Evolutionary conservation across 2,888 invertebrate species (phyloP).

Genomic region (Andrena praecox): DNA sequence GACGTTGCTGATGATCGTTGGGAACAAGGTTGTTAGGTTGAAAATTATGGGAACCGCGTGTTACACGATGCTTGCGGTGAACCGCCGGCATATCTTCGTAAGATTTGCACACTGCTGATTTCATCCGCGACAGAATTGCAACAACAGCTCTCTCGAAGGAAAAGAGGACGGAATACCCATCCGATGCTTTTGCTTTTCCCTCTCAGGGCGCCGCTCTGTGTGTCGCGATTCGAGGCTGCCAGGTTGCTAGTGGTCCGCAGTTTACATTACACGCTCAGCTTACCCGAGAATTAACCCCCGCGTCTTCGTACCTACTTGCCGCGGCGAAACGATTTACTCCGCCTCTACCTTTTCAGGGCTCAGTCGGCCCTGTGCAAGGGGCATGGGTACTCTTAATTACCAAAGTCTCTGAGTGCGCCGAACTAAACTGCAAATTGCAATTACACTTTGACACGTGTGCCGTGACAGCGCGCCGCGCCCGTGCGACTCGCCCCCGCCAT

Average conservation of each 20-base stretch:
- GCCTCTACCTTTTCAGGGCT: not conserved
- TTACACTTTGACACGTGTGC: slow-evolving; percentile 75
- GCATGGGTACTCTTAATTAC: slow-evolving; percentile 59
- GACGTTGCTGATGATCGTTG: not conserved
- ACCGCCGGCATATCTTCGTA: too few relatives aligned
- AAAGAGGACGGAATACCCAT: too few relatives aligned
- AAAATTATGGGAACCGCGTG: slow-evolving; percentile 22
- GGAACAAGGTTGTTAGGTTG: slow-evolving; percentile 3
- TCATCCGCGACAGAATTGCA: too few relatives aligned
- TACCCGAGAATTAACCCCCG: slow-evolving; percentile 23
- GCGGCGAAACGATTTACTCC: slow-evolving; percentile 46
- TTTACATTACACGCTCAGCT: slow-evolving; percentile 63
- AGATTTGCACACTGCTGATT: too few relatives aligned
- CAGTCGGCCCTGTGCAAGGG: not conserved
- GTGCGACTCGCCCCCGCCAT: slow-evolving; percentile 58
- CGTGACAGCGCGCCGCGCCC: slow-evolving; percentile 70
- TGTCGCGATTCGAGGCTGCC: too few relatives aligned
- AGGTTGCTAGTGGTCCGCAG: slow-evolving; percentile 18
- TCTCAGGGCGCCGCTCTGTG: too few relatives aligned
- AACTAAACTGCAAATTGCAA: slow-evolving; percentile 72
- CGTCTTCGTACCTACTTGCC: slow-evolving; percentile 15
- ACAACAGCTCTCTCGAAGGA: too few relatives aligned
- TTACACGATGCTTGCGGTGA: not conserved
- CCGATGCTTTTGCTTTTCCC: too few relatives aligned
- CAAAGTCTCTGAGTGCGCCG: slow-evolving; percentile 64